phyloP scores from a whole-genome alignment of 2,113 vertebrate species.

The Zapus hudsonius region DNA sequence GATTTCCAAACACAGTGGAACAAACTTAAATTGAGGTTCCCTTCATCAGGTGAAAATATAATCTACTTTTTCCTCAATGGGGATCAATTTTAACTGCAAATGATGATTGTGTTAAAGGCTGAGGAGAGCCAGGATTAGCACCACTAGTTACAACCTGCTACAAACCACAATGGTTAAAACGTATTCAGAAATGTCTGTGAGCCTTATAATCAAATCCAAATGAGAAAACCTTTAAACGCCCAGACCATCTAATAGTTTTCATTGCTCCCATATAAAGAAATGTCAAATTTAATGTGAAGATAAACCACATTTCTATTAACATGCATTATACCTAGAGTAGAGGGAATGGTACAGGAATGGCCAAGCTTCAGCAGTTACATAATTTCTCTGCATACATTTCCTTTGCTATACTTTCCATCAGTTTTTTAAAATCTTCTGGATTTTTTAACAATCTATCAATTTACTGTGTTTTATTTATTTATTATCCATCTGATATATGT shows the following conservation, averaged over 20 bases:
- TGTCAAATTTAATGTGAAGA: constrained; percentile 32
- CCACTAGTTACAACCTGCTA: not conserved
- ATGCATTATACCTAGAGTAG: not conserved
- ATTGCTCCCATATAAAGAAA: not conserved
- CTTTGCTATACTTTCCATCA: not conserved
- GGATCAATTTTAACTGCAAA: constrained; percentile 25
- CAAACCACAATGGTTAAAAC: not conserved
- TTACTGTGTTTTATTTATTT: not conserved
- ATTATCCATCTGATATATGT: not conserved
- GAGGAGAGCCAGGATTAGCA: not conserved
- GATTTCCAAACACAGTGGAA: not conserved
- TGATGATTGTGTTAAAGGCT: not conserved
- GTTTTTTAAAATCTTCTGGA: not conserved
- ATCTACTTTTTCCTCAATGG: not conserved
- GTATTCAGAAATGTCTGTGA: not conserved
- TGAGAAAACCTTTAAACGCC: constrained; percentile 37
- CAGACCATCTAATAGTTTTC: not conserved
- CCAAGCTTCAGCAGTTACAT: not conserved
- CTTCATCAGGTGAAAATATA: not conserved
- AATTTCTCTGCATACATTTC: not conserved
- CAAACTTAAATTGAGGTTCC: not conserved
- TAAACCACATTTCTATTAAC: not conserved
- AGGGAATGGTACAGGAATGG: not conserved
- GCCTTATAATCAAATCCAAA: constrained; percentile 23
- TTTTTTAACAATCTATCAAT: not conserved